These are phyloP conservation scores for Centropristis striata DNA, from an alignment of 2,113 vertebrate species.

Conservation along the genomic window DNA sequence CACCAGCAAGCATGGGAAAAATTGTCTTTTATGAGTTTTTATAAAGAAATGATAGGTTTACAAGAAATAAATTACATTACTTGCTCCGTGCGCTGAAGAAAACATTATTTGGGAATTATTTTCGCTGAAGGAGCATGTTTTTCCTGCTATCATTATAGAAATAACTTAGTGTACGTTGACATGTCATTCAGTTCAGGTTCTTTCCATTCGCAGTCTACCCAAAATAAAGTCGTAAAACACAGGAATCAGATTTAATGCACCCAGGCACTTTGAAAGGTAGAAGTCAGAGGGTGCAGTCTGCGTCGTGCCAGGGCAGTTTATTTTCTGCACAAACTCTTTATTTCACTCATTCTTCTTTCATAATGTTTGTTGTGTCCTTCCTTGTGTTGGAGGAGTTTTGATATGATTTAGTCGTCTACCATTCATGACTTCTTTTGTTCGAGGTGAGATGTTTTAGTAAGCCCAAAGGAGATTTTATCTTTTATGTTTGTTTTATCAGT, in stretches of 20 bases:
- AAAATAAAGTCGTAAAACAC: background rate
- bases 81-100: background rate
- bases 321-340: slow-evolving; percentile 7
- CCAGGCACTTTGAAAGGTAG: background rate
- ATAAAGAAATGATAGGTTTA: background rate
- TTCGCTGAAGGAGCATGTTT: too few relatives aligned
- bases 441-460: background rate
- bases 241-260: background rate
- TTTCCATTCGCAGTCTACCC: background rate
- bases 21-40: background rate
- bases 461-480: slow-evolving; percentile 18
- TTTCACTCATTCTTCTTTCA: slow-evolving; percentile 18
- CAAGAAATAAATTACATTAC: background rate
- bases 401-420: background rate
- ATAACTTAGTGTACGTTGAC: background rate
- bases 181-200: background rate
- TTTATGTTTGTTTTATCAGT: slow-evolving; percentile 32
- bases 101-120: too few relatives aligned
- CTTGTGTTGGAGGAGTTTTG: background rate
- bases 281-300: too few relatives aligned
- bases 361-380: background rate
- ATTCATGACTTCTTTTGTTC: background rate
- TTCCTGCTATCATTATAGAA: too few relatives aligned
- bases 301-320: background rate
- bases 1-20: too few relatives aligned